A percentile compares a stretch with the other conserved stretches of the same genome.
Conservation (phyloP, 2,888 invertebrate genomes). For the Quadriops clusia region DNA sequence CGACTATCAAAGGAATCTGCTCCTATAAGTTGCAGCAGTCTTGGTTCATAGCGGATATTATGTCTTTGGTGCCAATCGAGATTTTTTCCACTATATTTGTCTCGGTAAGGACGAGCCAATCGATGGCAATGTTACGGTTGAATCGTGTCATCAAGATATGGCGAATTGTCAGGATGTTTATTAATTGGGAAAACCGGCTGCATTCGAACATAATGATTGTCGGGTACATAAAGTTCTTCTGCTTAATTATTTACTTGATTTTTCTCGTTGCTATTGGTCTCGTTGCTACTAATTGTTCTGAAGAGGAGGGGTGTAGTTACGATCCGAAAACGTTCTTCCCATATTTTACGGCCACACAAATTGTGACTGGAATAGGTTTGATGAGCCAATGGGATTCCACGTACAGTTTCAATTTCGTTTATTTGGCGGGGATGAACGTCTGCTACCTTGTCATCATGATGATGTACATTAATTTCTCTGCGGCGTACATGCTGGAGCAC, state of each 20-base stretch:
- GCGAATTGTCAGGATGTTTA: constrained; percentile 10
- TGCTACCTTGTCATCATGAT: constrained; percentile 1
- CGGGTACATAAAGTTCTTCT: constrained; percentile 9
- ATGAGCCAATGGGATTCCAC: too few relatives aligned
- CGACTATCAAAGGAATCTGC: constrained; percentile 12
- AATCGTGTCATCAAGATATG: constrained; percentile 16
- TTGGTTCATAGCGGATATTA: constrained; percentile 13
- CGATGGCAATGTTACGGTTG: constrained; percentile 9
- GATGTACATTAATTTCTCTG: too few relatives aligned
- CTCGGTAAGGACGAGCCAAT: constrained; percentile 4
- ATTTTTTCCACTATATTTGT: constrained; percentile 13
- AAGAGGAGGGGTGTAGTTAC: too few relatives aligned
- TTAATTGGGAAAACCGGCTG: constrained; percentile 8
- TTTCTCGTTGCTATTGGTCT: constrained; percentile 10
- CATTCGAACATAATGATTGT: constrained; percentile 9
- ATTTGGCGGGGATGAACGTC: too few relatives aligned
- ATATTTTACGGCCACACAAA: constrained; percentile 2
- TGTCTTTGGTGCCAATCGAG: constrained; percentile 15
- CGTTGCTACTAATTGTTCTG: background rate
- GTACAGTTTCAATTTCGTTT: too few relatives aligned
- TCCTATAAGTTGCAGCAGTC: constrained; percentile 9
- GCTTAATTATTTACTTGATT: constrained; percentile 7
- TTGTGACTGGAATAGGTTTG: constrained; percentile 9
- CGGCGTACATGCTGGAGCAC: too few relatives aligned
- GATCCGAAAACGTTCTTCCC: background rate